phyloP scores from a whole-genome alignment of 1,140 invertebrate genomes.

The Lethrus apterus region DNA sequence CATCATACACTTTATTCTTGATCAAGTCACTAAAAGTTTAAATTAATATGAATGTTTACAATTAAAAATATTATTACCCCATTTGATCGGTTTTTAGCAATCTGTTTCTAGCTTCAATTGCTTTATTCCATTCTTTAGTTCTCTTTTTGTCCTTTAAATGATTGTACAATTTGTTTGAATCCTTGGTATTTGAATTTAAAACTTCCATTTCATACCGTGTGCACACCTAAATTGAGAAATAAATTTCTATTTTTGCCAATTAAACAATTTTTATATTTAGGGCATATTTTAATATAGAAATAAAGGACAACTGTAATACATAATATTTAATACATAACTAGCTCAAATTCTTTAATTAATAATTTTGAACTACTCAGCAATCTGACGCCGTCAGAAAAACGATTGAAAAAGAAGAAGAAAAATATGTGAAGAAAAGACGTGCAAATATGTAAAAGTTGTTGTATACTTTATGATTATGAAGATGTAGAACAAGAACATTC shows the following conservation, averaged over 20 bases:
- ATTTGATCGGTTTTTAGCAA: conserved; percentile 82
- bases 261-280: too few species aligned
- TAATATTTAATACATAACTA: neutral
- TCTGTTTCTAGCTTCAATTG: conserved; percentile 71
- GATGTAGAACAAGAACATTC: too few species aligned
- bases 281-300: too few species aligned
- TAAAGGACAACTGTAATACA: neutral
- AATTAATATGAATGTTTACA: too few species aligned
- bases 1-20: conserved; percentile 6
- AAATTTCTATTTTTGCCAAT: neutral
- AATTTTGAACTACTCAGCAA: too few species aligned
- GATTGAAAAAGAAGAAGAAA: too few species aligned
- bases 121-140: conserved; percentile 54
- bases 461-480: too few species aligned
- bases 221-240: conserved; percentile 51
- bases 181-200: conserved; percentile 58
- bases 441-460: too few species aligned
- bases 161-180: conserved; percentile 60
- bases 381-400: too few species aligned
- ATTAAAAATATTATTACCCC: conserved; percentile 52
- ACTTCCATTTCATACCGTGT: conserved; percentile 66
- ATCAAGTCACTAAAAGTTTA: conserved; percentile 14
- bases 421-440: too few species aligned
- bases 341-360: too few species aligned
- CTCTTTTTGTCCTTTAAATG: conserved; percentile 57